phyloP scores from a whole-genome alignment of 1,140 invertebrate species.

The Aethina tumida region DNA sequence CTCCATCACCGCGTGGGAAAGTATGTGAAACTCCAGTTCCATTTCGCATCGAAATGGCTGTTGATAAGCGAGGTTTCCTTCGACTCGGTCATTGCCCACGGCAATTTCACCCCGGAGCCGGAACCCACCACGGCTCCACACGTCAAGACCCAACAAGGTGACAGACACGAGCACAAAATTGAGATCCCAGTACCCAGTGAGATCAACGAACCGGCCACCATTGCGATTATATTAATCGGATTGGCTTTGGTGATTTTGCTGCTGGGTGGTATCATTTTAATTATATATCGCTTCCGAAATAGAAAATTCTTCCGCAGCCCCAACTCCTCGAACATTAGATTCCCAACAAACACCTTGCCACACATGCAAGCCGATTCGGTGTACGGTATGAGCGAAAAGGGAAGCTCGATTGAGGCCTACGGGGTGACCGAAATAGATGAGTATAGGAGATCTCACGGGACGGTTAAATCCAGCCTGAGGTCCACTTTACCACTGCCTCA shows the following conservation, averaged over 20 bases:
- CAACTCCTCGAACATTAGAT: constrained; percentile 50
- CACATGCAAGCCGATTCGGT: constrained; percentile 26
- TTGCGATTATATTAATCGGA: constrained; percentile 73
- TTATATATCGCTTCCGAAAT: constrained; percentile 64
- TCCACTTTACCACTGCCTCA: constrained; percentile 44
- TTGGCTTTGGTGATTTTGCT: constrained; percentile 68
- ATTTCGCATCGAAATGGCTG: constrained; percentile 77
- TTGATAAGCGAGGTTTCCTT: constrained; percentile 80
- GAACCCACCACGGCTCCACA: constrained; percentile 31
- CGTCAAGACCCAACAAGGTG: constrained; percentile 37
- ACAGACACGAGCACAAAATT: constrained; percentile 34
- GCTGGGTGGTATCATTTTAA: constrained; percentile 60
- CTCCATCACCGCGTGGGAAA: constrained; percentile 64
- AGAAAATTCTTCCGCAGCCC: constrained; percentile 69
- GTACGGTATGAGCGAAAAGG: constrained; percentile 30
- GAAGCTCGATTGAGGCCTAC: constrained; percentile 31
- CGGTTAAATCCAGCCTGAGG: constrained; percentile 37
- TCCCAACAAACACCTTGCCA: constrained; percentile 27
- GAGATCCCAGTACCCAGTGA: constrained; percentile 54
- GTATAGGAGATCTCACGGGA: constrained; percentile 32
- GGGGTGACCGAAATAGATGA: constrained; percentile 35
- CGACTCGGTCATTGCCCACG: constrained; percentile 62
- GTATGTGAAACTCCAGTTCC: constrained; percentile 67
- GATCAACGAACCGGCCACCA: constrained; percentile 63
- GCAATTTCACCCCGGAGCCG: constrained; percentile 57